These are phyloP conservation scores for Tyrannus savana DNA, from an alignment of 2,113 vertebrate genomes.

Conservation along the genomic window DNA sequence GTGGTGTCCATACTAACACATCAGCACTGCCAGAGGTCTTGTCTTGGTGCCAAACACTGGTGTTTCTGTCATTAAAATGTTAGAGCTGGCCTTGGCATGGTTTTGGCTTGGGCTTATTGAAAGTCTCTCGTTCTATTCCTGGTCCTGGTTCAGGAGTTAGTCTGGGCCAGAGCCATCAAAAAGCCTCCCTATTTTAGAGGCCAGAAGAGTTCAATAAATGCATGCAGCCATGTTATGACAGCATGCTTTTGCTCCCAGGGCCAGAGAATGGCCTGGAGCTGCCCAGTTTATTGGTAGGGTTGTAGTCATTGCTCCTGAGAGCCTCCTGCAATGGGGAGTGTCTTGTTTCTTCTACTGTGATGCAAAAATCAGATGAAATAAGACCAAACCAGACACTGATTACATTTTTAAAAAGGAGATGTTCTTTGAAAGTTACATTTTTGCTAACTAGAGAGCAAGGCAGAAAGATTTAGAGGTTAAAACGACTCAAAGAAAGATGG, in stretches of 20 bases:
- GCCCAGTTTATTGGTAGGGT: neutral
- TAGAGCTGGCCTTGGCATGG: neutral
- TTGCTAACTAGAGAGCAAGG: neutral
- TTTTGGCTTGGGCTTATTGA: neutral
- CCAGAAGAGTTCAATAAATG: slow-evolving; percentile 36
- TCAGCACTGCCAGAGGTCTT: neutral
- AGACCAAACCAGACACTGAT: neutral
- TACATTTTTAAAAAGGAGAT: neutral
- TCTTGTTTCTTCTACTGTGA: neutral
- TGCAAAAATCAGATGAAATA: neutral
- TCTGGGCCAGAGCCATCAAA: neutral
- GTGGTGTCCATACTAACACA: neutral
- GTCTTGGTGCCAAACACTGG: neutral
- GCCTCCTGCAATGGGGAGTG: neutral
- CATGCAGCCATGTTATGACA: neutral
- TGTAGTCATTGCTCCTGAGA: neutral
- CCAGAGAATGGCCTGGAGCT: neutral
- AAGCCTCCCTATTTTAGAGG: neutral
- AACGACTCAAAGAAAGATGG: neutral
- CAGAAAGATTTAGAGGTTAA: neutral
- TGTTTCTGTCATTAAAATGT: neutral
- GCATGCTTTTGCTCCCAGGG: neutral
- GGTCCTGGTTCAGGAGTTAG: neutral
- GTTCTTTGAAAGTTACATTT: neutral
- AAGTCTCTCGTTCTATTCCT: neutral